Conservation (phyloP, 1,140 invertebrate genomes). For the Ditylenchus dipsaci region DNA sequence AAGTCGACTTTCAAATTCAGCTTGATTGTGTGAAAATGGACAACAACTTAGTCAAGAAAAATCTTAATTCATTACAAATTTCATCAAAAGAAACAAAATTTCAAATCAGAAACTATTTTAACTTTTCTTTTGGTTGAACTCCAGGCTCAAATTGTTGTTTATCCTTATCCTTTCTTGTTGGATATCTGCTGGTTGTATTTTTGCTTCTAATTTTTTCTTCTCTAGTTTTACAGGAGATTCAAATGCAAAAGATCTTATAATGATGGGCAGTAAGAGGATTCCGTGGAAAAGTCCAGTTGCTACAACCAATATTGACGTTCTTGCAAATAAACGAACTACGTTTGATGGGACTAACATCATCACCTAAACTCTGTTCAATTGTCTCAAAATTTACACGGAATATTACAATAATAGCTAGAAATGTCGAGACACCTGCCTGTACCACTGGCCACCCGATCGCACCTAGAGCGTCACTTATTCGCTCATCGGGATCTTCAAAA, state of each 20-base stretch:
- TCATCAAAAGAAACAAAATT: too few relatives aligned
- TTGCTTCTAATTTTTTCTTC: not conserved
- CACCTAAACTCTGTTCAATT: conserved; percentile 22
- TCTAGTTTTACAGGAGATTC: conserved; percentile 1
- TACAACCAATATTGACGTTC: conserved; percentile 54
- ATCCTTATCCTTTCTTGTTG: too few relatives aligned
- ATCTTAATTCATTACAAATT: too few relatives aligned
- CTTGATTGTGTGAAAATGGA: too few relatives aligned
- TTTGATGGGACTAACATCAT: conserved; percentile 57
- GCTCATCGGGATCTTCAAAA: conserved; percentile 46
- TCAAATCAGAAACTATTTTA: too few relatives aligned
- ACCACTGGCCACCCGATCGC: conserved; percentile 58
- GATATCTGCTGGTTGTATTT: too few relatives aligned
- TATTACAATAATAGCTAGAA: conserved; percentile 36
- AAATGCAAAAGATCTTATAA: conserved; percentile 52
- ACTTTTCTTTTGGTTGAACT: too few relatives aligned
- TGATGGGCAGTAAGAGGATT: conserved; percentile 54
- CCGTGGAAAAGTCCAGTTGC: conserved; percentile 56
- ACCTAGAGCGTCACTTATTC: conserved; percentile 52
- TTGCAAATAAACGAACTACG: conserved; percentile 55
- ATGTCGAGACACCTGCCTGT: conserved; percentile 53
- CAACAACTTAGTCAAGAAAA: too few relatives aligned
- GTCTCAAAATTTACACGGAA: conserved; percentile 5
- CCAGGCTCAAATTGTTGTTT: too few relatives aligned
- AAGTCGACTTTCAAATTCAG: too few relatives aligned